Base-by-base conservation (phyloP, 2,113 vertebrate species). In the Notiomystis cincta region DNA sequence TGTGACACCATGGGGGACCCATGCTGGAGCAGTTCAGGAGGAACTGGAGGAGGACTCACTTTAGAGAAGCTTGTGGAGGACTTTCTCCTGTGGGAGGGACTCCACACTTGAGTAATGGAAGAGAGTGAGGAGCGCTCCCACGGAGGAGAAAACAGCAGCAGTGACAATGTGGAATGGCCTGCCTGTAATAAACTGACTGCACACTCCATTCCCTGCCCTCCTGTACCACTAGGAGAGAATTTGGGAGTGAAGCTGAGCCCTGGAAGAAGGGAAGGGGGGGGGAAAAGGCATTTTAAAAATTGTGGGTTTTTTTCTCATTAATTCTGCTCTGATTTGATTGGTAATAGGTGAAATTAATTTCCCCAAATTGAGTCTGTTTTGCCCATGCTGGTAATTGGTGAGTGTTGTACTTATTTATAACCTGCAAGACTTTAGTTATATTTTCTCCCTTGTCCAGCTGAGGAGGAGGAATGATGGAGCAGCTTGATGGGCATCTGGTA, bases 331-430 rank as follows among this genome's bases (percentile, higher is more conserved):
- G 11, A 53, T 53, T 66, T 53, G 13, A 25, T 11, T 60, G 38
- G 22, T 12, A 53, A 18, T n/a, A 40, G 14, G 11, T 45, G 7
- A 75, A 45, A 45, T 25, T 25, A 25, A 25, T 47, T 60, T 47
- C 8, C 10, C 3, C 11, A 60, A 50, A 27, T 27, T 2, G 1
- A 56, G 9, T 13, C 23, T 31, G 10, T 50, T 80, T 56, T 37
- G 20, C 20, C 11, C 0, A 0, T 30, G 10, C n/a, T 2, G 2
- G 4, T 33, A 65, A 65, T 3, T 44, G 5, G 1, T 37, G 54
- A 42, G 16, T 13, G 10, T 38, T 82, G 12, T 11, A 14, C 8
- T 33, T 60, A 14, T 5, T 23, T 37, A 45, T 3, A 3, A 38
- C 21, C 7, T 11, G 20, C 1, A 4, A 48, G 8, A 13, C 2